Base-by-base conservation (phyloP, 2,888 invertebrate genomes). In the Micoletzkya japonica region DNA sequence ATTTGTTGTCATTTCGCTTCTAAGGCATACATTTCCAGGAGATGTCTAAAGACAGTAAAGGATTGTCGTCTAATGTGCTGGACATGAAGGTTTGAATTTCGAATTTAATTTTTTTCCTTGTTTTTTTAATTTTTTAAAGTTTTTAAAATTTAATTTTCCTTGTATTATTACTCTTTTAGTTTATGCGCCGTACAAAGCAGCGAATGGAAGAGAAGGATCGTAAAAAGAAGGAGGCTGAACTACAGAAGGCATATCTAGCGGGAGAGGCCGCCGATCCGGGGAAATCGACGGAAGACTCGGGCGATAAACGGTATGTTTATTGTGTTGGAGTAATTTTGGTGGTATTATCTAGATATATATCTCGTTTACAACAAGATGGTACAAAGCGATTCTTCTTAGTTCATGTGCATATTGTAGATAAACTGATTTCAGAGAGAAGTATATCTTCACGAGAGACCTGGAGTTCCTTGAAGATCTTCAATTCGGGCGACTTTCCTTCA, bases 401-500 rank as follows among this genome's bases (percentile, higher is more conserved):
- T 14, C 34, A 57, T 28, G 0, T 14, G 14, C 32, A 2, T 30
- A 32, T 2, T 20, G 2, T 57, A 30, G 26, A 26, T 54, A 49
- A 26, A 0, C 39, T 30, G n/a, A 20, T 72, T 72, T 1, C 37
- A 72, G 72, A 14, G 56, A 74, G 36, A 24, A 32, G 2, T 36
- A 67, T 10, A 73, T 76, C 32, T 73, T 66, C 63, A 71, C 66
- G 26, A 70, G 30, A 20, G 93, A 93, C 86, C 92, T 90, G 84
- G 88, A 90, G 28, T 90, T 90, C 76, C 92, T 93, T 84, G 92
- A 92, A 85, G 90, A 91, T 77, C 88, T 95, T 49, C 88, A 90
- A 26, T 92, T 92, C 80, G 95, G 95, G 2, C 89, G 95, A 76
- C 88, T 94, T 77, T 95, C 95, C 69, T 96, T 91, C 86, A 91